A percentile compares a stretch with the other conserved stretches of the same genome.
Conservation (phyloP, 2,888 invertebrate species). For the Thera obeliscata region DNA sequence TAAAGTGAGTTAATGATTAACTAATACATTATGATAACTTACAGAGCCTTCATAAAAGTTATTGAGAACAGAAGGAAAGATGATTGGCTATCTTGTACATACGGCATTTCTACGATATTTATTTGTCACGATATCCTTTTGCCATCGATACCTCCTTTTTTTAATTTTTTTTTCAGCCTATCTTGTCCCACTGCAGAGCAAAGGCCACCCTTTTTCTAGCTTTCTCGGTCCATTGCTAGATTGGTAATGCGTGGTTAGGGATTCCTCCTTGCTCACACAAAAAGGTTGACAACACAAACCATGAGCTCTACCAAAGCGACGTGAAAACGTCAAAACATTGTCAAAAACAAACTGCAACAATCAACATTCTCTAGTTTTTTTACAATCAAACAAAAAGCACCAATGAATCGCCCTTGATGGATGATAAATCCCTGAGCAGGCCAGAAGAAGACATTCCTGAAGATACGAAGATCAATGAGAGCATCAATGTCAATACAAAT, state of each 20-base stretch:
- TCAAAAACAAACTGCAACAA: conserved; percentile 31
- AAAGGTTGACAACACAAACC: conserved; percentile 2
- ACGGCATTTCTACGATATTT: too few species aligned
- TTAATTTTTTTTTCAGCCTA: too few species aligned
- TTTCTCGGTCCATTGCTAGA: too few species aligned
- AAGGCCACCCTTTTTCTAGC: too few species aligned
- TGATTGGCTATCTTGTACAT: too few species aligned
- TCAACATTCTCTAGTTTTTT: conserved; percentile 21
- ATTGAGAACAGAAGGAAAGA: too few species aligned
- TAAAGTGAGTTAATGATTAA: too few species aligned
- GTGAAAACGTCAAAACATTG: conserved; percentile 37
- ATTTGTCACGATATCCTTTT: too few species aligned
- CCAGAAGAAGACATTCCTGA: conserved; percentile 51
- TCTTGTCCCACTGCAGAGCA: too few species aligned
- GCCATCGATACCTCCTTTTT: too few species aligned
- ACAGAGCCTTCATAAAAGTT: too few species aligned
- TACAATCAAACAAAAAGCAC: conserved; percentile 39
- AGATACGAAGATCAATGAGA: conserved; percentile 45
- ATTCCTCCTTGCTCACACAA: neutral
- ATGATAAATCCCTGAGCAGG: conserved; percentile 56
- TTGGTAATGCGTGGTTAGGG: neutral
- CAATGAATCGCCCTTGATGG: conserved; percentile 73
- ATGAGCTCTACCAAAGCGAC: conserved; percentile 7
- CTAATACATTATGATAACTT: too few species aligned
- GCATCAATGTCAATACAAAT: conserved; percentile 10